Base-by-base conservation (phyloP, 2,888 invertebrate genomes). In the Lepidochrysops patricia region DNA sequence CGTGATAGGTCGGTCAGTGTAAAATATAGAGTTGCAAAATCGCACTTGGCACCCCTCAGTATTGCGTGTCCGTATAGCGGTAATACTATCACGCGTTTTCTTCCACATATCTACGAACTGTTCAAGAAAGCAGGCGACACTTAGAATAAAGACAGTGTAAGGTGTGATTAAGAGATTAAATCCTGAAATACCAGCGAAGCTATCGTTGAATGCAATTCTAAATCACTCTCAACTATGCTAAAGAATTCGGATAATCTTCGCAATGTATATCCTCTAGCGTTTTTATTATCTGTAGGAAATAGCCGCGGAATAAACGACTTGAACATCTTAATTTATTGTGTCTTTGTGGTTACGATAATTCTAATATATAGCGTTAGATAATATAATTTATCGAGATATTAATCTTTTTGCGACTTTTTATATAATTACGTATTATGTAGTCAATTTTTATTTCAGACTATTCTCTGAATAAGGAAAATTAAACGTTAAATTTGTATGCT, bases 101-200 rank as follows among this genome's bases (percentile, higher is more conserved):
- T n/a, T n/a, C n/a, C n/a, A n/a, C n/a, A n/a, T n/a, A n/a, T n/a
- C 15, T 37, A 15, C 9, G 23, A 43, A 43, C 19, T 4, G 1
- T 23, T 19, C 19, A 43, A 43, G 37, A 7, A 19, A 43, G 43
- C 43, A 23, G 19, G 19, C 23, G 19, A 12, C 19, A 43, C 19
- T 7, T 49, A 60, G n/a, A 35, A 26, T 34, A 15, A n/a, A 23
- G 23, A 19, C 26, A 48, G 13, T 50, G 4, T 50, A 9, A 26
- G 50, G 27, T 32, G 57, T 60, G 57, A 62, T 60, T 32, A 57
- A 62, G 57, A 19, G 57, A 57, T 60, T 57, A 62, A 60, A 57
- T 54, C 32, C 12, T 12, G 12, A 12, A 29, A 54, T 54, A 29
- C 54, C 54, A 9, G 27, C 27, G 9, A 9, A 54, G 29, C 29